Percentiles rank a stretch among this genome's conserved stretches.
phyloP scores from a whole-genome alignment of 2,888 invertebrate genomes.

The Meganola albula region DNA sequence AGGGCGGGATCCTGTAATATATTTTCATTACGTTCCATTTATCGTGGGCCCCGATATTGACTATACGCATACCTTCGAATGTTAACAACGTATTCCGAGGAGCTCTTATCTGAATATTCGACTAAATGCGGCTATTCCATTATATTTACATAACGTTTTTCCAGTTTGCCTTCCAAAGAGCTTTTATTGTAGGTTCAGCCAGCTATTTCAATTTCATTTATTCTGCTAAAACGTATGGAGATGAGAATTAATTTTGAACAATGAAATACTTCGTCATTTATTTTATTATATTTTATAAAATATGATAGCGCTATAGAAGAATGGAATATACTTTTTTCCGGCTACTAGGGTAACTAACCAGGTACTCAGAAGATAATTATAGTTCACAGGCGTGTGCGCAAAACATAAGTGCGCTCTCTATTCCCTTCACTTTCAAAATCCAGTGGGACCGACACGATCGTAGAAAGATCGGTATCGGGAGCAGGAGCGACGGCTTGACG shows the following conservation, averaged over 20 bases:
- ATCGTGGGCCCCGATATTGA: conserved; percentile 58
- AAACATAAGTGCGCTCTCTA: neutral
- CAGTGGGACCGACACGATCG: neutral
- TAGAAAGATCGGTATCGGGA: neutral
- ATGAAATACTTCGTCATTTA: no score
- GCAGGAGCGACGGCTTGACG: neutral
- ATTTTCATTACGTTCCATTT: conserved; percentile 70
- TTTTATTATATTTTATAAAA: no score
- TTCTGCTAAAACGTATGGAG: neutral
- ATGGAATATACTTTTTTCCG: neutral
- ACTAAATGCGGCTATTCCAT: conserved; percentile 48
- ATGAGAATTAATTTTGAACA: neutral
- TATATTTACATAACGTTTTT: conserved; percentile 50
- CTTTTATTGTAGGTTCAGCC: conserved; percentile 19
- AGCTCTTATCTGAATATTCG: conserved; percentile 40
- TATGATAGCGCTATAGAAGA: no score
- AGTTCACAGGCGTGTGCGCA: neutral
- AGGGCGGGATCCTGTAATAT: conserved; percentile 56
- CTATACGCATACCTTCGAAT: conserved; percentile 59
- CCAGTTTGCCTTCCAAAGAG: conserved; percentile 22
- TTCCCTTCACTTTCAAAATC: neutral
- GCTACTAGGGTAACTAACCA: neutral
- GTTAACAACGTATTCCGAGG: conserved; percentile 49
- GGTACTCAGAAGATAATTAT: neutral
- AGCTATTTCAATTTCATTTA: conserved; percentile 20